A percentile compares a stretch with the other conserved stretches of the same genome.
phyloP scores from a whole-genome alignment of 64 coral and sea anemone genomes.

The Stichodactyla helianthus region DNA sequence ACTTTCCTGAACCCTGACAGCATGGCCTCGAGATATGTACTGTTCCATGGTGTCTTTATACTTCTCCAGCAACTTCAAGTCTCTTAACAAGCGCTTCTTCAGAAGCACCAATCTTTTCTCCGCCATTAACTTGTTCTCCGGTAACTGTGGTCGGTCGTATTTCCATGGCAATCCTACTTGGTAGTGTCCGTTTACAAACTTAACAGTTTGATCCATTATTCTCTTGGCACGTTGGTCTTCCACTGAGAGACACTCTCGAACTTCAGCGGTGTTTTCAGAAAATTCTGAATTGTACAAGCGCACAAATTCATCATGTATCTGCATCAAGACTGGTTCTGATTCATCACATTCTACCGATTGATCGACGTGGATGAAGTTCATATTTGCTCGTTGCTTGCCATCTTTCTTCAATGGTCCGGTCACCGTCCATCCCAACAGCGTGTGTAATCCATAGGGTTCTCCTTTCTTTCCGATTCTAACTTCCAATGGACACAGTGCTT shows the following conservation, averaged over 20 bases:
- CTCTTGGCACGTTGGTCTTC: slow-evolving; percentile 33
- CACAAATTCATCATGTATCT: slow-evolving; percentile 33
- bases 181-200: slow-evolving; percentile 54
- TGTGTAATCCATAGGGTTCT: slow-evolving; percentile 13
- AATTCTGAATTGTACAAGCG: slow-evolving; percentile 43
- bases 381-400: background rate
- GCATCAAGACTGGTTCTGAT: slow-evolving; percentile 32
- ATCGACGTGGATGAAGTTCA: slow-evolving; percentile 45
- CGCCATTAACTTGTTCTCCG: slow-evolving; percentile 26
- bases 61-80: slow-evolving; percentile 4
- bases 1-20: too few relatives aligned
- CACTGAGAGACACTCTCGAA: slow-evolving; percentile 32
- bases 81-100: slow-evolving; percentile 11
- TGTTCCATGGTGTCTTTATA: slow-evolving; percentile 28
- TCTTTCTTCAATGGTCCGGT: background rate
- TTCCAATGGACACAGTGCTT: slow-evolving; percentile 42
- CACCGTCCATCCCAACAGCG: slow-evolving; percentile 31
- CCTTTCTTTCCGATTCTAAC: slow-evolving; percentile 17
- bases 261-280: background rate
- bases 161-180: slow-evolving; percentile 54
- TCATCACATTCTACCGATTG: slow-evolving; percentile 29
- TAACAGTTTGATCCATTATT: slow-evolving; percentile 30
- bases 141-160: slow-evolving; percentile 17
- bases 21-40: slow-evolving; percentile 32
- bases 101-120: slow-evolving; percentile 20